These are phyloP conservation scores for Thamnaconus septentrionalis DNA, from an alignment of 2,113 vertebrate species.

Conservation along the genomic window DNA sequence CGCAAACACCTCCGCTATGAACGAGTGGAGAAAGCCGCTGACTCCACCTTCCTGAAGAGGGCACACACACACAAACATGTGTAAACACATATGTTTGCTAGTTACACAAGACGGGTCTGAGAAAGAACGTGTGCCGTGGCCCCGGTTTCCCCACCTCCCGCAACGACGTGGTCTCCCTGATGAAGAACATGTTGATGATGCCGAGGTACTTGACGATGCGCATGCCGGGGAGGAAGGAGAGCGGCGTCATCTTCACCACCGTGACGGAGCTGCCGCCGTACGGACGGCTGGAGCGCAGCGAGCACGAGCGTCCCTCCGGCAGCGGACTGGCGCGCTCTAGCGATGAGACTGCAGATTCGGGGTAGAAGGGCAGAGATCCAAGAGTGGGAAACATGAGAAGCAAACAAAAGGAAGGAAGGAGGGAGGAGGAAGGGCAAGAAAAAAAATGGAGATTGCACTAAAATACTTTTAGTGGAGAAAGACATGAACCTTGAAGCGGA, in stretches of 20 bases:
- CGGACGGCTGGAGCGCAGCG: conserved; percentile 78
- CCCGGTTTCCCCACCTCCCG: conserved; percentile 82
- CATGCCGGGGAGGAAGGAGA: conserved; percentile 92
- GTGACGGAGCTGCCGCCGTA: conserved; percentile 82
- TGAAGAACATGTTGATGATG: conserved; percentile 99
- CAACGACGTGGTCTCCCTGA: conserved; percentile 94
- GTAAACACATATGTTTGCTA: neutral
- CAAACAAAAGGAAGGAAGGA: conserved; percentile 5
- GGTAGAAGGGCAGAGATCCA: conserved; percentile 23
- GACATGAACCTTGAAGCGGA: conserved; percentile 42
- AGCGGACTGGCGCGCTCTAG: conserved; percentile 88
- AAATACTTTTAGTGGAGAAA: conserved; percentile 14
- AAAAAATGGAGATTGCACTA: conserved; percentile 7
- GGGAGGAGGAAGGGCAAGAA: conserved; percentile 39
- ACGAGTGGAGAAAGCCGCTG: conserved; percentile 95
- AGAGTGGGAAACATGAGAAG: conserved; percentile 11
- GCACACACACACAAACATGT: neutral
- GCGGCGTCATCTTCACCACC: conserved; percentile 97
- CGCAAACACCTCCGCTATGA: conserved; percentile 96
- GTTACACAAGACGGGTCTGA: neutral
- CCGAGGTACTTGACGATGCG: conserved; percentile 96
- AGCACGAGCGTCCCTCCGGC: conserved; percentile 84
- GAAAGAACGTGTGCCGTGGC: accelerated
- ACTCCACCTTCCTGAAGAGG: conserved; percentile 90
- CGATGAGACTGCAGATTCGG: conserved; percentile 80